These are phyloP conservation scores for Tetramorium bicarinatum DNA, from an alignment of 2,888 invertebrate species.

Conservation along the genomic window DNA sequence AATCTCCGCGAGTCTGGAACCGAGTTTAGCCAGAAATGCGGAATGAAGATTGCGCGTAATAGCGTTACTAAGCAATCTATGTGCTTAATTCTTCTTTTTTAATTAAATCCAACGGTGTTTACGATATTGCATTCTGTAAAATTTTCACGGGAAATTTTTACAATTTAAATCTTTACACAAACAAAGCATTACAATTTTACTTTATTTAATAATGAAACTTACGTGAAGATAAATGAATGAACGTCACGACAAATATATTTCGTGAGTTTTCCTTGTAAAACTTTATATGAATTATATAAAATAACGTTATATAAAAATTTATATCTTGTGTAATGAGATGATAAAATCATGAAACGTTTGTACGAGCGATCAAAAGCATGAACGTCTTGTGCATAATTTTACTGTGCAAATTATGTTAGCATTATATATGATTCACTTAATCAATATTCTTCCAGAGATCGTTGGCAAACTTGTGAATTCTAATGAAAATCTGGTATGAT, in stretches of 20 bases:
- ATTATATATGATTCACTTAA: background rate
- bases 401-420: background rate
- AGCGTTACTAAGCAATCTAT: constrained; percentile 9
- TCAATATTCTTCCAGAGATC: background rate
- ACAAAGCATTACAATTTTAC: background rate
- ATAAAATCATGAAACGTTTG: background rate
- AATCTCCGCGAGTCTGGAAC: background rate
- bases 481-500: constrained; percentile 21
- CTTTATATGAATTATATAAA: background rate
- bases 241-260: background rate
- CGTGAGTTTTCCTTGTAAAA: background rate
- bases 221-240: background rate
- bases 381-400: background rate
- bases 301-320: background rate
- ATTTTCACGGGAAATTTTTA: background rate
- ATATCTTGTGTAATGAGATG: background rate
- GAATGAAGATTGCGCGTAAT: constrained; percentile 4
- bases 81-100: background rate
- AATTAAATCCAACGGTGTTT: constrained; percentile 7
- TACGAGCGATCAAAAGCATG: background rate
- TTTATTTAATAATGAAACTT: background rate
- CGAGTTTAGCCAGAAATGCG: background rate
- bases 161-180: constrained; percentile 3
- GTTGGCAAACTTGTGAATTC: constrained; percentile 1
- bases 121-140: background rate